These are phyloP conservation scores for Rhopalosiphum maidis DNA, from an alignment of 1,140 invertebrate species.

Conservation along the genomic window DNA sequence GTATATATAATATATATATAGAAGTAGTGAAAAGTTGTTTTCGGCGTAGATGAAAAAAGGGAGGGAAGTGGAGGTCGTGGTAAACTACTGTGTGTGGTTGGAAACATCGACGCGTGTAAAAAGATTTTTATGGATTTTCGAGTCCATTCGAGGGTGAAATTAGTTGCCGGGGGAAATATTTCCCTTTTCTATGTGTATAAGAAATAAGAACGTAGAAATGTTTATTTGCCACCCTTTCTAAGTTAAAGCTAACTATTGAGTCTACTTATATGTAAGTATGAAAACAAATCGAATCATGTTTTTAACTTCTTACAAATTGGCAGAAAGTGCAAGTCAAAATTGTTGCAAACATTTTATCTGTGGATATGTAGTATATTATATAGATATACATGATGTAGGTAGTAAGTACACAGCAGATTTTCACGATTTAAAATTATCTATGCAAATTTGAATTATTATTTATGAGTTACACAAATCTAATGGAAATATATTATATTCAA, in stretches of 20 bases:
- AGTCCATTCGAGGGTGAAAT: slow-evolving; percentile 47
- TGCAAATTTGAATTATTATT: not conserved
- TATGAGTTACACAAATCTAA: not conserved
- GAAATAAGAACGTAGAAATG: slow-evolving; percentile 8
- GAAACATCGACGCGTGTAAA: slow-evolving; percentile 44
- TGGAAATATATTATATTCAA: not conserved
- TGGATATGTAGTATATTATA: not conserved
- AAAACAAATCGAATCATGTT: slow-evolving; percentile 36
- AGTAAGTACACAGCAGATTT: not conserved
- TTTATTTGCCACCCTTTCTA: slow-evolving; percentile 26
- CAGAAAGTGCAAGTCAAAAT: not conserved
- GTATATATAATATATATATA: slow-evolving; percentile 17
- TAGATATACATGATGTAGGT: not conserved
- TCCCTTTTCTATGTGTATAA: slow-evolving; percentile 21
- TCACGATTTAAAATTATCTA: not conserved
- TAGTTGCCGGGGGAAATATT: slow-evolving; percentile 52
- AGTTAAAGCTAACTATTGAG: not conserved
- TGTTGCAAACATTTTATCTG: not conserved
- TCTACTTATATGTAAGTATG: not conserved
- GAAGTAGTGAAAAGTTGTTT: slow-evolving; percentile 2
- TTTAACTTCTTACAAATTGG: not conserved
- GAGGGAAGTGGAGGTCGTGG: not conserved
- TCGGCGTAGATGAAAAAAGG: not conserved
- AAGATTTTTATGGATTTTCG: slow-evolving; percentile 49
- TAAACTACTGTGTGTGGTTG: not conserved